phyloP scores from a whole-genome alignment of 2,113 vertebrate species.

The Psephotus haematonotus region DNA sequence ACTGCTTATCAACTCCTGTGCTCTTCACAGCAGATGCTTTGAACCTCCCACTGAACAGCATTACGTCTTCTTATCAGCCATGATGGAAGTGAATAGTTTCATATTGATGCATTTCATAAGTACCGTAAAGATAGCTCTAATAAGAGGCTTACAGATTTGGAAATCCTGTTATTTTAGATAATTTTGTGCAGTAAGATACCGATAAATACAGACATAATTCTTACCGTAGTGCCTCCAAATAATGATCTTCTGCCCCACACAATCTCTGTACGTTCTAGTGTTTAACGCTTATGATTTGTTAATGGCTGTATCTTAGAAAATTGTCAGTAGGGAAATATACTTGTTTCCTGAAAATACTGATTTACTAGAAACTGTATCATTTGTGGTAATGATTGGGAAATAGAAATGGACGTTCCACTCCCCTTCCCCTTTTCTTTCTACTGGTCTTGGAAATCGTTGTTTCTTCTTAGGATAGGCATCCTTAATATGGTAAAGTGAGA shows the following conservation, averaged over 20 bases:
- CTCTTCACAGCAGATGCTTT: slow-evolving; percentile 42
- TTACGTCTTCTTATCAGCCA: slow-evolving; percentile 60
- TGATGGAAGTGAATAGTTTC: slow-evolving; percentile 41
- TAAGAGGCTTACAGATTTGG: background rate
- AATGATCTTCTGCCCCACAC: background rate
- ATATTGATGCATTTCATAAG: background rate
- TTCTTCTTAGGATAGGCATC: background rate
- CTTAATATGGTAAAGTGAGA: background rate
- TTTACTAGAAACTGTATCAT: background rate
- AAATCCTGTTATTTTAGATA: background rate
- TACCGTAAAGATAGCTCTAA: background rate
- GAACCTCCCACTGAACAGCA: slow-evolving; percentile 43
- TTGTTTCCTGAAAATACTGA: background rate
- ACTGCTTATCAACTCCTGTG: slow-evolving; percentile 1
- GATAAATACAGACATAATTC: background rate
- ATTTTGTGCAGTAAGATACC: background rate
- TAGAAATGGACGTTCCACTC: background rate
- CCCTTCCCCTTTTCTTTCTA: background rate
- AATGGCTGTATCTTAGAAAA: background rate
- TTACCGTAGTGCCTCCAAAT: background rate
- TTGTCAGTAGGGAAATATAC: background rate
- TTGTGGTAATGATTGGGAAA: background rate
- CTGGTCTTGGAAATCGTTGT: background rate
- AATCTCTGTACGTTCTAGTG: background rate
- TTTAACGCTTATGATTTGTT: background rate